Evolutionary conservation across 2,113 vertebrate genomes (phyloP).

Genomic region (Oenanthe oenanthe): DNA sequence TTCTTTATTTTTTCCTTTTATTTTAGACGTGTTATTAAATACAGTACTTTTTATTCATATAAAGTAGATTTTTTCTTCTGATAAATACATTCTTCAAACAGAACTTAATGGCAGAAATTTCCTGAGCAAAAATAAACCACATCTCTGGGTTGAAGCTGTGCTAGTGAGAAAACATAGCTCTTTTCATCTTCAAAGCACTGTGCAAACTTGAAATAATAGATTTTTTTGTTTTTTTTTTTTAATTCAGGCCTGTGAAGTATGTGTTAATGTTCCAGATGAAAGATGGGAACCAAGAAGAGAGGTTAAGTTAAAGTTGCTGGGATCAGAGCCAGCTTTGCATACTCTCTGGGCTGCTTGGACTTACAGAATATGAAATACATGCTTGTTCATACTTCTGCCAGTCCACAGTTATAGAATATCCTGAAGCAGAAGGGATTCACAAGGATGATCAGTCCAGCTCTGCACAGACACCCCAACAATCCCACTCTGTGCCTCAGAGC

Average conservation of each 20-base stretch:
- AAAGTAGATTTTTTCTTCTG: conserved; percentile 21
- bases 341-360: neutral
- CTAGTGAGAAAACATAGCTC: conserved; percentile 18
- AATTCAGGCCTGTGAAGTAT: neutral
- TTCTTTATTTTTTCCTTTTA: neutral
- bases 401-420: neutral
- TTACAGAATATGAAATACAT: neutral
- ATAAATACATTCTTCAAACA: conserved; percentile 47
- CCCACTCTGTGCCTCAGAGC: neutral
- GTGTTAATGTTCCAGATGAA: conserved; percentile 40
- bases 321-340: neutral
- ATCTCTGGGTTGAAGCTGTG: conserved; percentile 9
- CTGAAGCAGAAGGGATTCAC: neutral
- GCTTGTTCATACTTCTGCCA: neutral
- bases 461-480: neutral
- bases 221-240: neutral
- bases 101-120: conserved; percentile 35
- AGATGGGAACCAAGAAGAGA: conserved; percentile 34
- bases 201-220: conserved; percentile 49
- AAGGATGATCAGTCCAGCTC: neutral
- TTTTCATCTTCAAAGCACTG: conserved; percentile 67
- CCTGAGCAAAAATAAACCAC: conserved; percentile 47
- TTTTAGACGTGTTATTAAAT: neutral
- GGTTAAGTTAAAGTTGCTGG: neutral
- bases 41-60: conserved; percentile 15